These are phyloP conservation scores for Adrianichthys oophorus DNA, from an alignment of 2,797 vertebrate genomes.

Conservation along the genomic window DNA sequence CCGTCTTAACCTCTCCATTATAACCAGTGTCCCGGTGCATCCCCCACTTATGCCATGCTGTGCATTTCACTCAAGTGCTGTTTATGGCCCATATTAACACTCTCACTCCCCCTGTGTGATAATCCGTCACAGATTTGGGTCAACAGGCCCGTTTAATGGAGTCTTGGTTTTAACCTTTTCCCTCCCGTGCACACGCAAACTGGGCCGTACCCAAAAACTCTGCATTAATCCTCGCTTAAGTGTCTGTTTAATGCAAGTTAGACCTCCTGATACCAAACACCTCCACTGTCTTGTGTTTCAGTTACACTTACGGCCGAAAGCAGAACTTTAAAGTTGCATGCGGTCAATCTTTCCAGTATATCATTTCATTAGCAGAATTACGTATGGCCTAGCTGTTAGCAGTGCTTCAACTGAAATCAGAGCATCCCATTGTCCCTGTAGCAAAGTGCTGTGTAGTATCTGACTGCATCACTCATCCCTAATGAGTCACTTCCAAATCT, in stretches of 20 bases:
- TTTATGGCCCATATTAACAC: conserved; percentile 70
- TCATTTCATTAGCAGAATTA: conserved; percentile 44
- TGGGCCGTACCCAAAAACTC: conserved; percentile 49
- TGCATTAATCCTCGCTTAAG: conserved; percentile 59
- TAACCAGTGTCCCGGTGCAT: conserved; percentile 43
- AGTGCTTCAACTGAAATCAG: conserved; percentile 28
- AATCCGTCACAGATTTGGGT: conserved; percentile 72
- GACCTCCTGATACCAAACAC: conserved; percentile 37
- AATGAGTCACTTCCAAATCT: conserved; percentile 7
- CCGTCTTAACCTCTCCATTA: conserved; percentile 59
- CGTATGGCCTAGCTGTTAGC: conserved; percentile 19
- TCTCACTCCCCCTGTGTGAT: conserved; percentile 64
- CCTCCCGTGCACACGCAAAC: conserved; percentile 35
- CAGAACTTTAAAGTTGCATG: conserved; percentile 11
- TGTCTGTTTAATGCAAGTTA: conserved; percentile 46
- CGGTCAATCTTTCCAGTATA: conserved; percentile 24
- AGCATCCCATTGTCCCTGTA: conserved; percentile 30
- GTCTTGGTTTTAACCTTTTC: conserved; percentile 60
- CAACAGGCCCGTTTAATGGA: conserved; percentile 64
- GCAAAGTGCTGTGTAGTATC: conserved; percentile 10
- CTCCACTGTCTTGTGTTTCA: conserved; percentile 26
- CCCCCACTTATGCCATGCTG: conserved; percentile 24
- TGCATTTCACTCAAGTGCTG: conserved; percentile 55
- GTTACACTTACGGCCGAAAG: conserved; percentile 24
- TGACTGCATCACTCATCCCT: conserved; percentile 13